Conservation (phyloP, 2,113 vertebrate genomes). For the Pyrgilauda ruficollis region DNA sequence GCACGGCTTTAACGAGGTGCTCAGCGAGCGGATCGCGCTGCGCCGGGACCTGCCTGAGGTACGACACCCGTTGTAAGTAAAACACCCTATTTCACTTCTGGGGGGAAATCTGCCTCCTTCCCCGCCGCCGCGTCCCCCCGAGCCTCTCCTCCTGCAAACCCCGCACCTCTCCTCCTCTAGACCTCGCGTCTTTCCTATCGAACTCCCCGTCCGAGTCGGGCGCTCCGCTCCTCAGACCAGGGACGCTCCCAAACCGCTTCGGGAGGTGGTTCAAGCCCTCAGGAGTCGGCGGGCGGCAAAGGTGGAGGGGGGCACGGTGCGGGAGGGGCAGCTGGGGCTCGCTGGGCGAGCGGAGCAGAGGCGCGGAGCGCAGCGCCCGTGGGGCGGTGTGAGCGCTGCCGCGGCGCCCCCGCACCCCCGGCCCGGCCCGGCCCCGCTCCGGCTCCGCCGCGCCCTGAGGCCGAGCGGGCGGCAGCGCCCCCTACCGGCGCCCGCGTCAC, state of each 20-base stretch:
- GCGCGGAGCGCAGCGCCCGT: background rate
- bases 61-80: slow-evolving; percentile 85
- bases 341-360: no score
- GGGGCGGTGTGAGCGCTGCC: accelerated
- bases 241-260: background rate
- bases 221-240: background rate
- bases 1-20: slow-evolving; percentile 70
- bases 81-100: background rate
- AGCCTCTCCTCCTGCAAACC: background rate
- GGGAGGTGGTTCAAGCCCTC: background rate
- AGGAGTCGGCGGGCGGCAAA: background rate
- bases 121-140: background rate
- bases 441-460: background rate
- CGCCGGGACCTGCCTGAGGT: slow-evolving; percentile 79
- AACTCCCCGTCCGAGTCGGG: no score
- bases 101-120: background rate
- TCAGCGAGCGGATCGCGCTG: slow-evolving; percentile 72
- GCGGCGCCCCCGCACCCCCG: no score
- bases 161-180: background rate
- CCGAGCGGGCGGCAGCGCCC: background rate
- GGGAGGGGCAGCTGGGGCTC: background rate
- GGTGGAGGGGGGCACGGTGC: background rate
- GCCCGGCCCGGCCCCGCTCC: background rate
- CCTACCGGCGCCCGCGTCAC: background rate
- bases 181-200: background rate